phyloP scores from a whole-genome alignment of 2,797 vertebrate genomes.

The Pseudochirops corinnae region DNA sequence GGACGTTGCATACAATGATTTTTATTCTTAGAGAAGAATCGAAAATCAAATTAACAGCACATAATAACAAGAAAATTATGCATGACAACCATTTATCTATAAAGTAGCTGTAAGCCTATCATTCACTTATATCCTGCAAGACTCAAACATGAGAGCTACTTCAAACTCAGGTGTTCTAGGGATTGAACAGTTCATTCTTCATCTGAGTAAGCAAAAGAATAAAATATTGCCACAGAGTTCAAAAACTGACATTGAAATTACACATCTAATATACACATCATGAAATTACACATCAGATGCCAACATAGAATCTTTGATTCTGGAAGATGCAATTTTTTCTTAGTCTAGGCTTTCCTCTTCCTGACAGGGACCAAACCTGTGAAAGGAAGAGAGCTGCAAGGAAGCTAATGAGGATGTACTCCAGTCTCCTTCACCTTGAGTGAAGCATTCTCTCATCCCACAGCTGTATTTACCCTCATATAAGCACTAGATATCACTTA shows the following conservation, averaged over 20 bases:
- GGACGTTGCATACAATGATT: not conserved
- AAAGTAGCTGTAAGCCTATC: not conserved
- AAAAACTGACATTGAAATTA: not conserved
- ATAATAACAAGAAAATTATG: not conserved
- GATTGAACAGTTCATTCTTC: not conserved
- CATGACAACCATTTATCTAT: not conserved
- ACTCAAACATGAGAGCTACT: not conserved
- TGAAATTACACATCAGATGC: not conserved
- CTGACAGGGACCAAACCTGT: not conserved
- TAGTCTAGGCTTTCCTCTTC: not conserved
- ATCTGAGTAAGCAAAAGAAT: not conserved
- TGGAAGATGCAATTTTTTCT: not conserved
- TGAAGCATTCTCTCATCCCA: not conserved
- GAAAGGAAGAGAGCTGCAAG: not conserved
- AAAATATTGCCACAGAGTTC: not conserved
- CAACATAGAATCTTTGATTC: not conserved
- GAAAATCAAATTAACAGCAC: not conserved
- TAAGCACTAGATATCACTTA: not conserved
- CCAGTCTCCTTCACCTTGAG: not conserved
- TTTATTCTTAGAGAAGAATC: not conserved
- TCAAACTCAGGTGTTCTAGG: not conserved
- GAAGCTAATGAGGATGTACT: not conserved
- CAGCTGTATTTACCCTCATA: not conserved
- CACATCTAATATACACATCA: not conserved
- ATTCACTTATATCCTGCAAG: not conserved